phyloP scores from a whole-genome alignment of 2,888 invertebrate genomes.

The Drosophila testacea region DNA sequence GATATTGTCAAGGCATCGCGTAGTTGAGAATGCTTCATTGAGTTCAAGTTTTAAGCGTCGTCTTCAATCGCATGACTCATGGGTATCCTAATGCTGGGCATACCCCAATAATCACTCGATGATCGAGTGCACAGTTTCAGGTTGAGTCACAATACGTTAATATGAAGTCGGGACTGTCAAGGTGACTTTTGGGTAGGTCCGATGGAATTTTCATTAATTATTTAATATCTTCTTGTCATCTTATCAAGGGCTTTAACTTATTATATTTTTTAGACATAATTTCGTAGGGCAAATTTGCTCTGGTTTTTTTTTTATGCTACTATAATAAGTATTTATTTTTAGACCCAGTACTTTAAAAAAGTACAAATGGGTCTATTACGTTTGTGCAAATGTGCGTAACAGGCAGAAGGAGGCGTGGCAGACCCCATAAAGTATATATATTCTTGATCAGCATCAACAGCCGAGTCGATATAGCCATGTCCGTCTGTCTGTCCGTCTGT shows the following conservation, averaged over 20 bases:
- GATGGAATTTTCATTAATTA: not conserved
- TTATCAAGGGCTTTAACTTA: slow-evolving; percentile 6
- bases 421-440: no score
- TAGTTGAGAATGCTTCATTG: not conserved
- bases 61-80: slow-evolving; percentile 34
- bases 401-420: no score
- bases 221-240: not conserved
- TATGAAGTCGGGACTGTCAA: not conserved
- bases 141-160: slow-evolving; percentile 19
- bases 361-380: no score
- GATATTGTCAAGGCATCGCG: slow-evolving; percentile 8
- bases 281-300: not conserved
- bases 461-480: no score
- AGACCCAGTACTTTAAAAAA: no score
- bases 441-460: no score
- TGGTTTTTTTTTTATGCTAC: not conserved
- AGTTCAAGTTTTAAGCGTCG: not conserved
- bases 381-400: no score
- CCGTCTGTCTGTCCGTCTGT: no score
- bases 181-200: not conserved
- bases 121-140: not conserved
- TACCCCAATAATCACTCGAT: not conserved
- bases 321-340: not conserved
- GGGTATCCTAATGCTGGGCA: slow-evolving; percentile 10
- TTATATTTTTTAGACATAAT: slow-evolving; percentile 3